A percentile compares a stretch with the other conserved stretches of the same genome.
Conservation (phyloP, 2,888 invertebrate species). For the Seladonia tumulorum region DNA sequence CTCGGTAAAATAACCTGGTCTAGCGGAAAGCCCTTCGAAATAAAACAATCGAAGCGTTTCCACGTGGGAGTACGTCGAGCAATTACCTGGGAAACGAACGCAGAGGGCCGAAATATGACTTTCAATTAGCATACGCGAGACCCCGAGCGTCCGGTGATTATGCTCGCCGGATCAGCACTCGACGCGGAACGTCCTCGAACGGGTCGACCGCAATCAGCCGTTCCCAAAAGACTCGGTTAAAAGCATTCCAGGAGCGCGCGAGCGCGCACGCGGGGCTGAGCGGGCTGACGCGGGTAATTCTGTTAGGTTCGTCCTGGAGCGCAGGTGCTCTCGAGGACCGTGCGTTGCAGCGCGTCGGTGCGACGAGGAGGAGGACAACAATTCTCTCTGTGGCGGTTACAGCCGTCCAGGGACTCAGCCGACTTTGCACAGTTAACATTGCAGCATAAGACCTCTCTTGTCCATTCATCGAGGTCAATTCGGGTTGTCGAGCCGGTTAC, state of each 20-base stretch:
- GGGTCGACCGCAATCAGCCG: not conserved
- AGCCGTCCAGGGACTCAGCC: not conserved
- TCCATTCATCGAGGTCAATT: slow-evolving; percentile 17
- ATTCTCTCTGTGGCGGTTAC: slow-evolving; percentile 2
- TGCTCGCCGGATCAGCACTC: not conserved
- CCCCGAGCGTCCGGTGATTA: not conserved
- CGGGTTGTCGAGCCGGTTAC: not conserved
- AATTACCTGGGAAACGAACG: not conserved
- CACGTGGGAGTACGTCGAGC: not conserved
- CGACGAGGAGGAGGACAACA: slow-evolving; percentile 23
- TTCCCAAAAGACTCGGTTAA: slow-evolving; percentile 26
- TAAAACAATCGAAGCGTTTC: not conserved
- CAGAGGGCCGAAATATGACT: not conserved
- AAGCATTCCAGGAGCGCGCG: not conserved
- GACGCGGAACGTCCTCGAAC: not conserved
- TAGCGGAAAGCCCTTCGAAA: not conserved
- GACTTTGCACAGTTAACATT: not conserved
- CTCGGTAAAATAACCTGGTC: not conserved
- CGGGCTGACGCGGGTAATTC: not conserved
- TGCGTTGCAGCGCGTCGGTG: not conserved
- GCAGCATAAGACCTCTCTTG: not conserved
- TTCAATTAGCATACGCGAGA: slow-evolving; percentile 8
- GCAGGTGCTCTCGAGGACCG: slow-evolving; percentile 7
- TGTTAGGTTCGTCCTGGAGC: slow-evolving; percentile 14
- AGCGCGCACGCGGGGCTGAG: not conserved